These are phyloP conservation scores for Notiomystis cincta DNA, from an alignment of 2,113 vertebrate genomes.

Conservation along the genomic window DNA sequence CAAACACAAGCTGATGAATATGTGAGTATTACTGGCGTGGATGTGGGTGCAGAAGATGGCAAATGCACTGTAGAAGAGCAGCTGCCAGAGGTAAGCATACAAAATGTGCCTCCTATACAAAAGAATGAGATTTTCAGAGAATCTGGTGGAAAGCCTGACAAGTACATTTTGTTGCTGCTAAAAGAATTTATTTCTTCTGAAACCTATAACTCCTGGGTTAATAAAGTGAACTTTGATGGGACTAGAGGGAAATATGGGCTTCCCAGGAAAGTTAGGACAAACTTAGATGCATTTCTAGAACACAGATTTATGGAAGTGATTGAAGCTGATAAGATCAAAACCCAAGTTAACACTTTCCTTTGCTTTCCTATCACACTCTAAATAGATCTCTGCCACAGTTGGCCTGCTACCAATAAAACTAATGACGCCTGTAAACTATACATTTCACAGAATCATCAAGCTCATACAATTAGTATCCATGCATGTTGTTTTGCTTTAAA, in stretches of 20 bases:
- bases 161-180: conserved; percentile 68
- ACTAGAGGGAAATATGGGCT: conserved; percentile 72
- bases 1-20: background rate
- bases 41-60: background rate
- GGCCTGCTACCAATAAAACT: conserved; percentile 29
- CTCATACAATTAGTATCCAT: background rate
- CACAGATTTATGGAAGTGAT: conserved; percentile 71
- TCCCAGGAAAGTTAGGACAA: conserved; percentile 69
- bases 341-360: conserved; percentile 63
- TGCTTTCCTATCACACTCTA: conserved; percentile 37
- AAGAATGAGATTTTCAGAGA: conserved; percentile 65
- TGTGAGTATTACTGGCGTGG: background rate
- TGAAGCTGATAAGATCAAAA: conserved; percentile 71
- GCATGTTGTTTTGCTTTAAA: background rate
- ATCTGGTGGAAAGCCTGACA: conserved; percentile 55
- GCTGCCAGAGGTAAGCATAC: conserved; percentile 50
- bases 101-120: conserved; percentile 41
- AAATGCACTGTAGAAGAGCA: background rate
- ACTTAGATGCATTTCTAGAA: conserved; percentile 66
- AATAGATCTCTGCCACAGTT: conserved; percentile 40
- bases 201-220: conserved; percentile 74
- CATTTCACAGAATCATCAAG: conserved; percentile 6
- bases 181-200: conserved; percentile 74
- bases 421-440: conserved; percentile 8
- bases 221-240: conserved; percentile 74